Evolutionary conservation across 2,888 invertebrate species (phyloP).

Genomic region (Cephus pygmeus): DNA sequence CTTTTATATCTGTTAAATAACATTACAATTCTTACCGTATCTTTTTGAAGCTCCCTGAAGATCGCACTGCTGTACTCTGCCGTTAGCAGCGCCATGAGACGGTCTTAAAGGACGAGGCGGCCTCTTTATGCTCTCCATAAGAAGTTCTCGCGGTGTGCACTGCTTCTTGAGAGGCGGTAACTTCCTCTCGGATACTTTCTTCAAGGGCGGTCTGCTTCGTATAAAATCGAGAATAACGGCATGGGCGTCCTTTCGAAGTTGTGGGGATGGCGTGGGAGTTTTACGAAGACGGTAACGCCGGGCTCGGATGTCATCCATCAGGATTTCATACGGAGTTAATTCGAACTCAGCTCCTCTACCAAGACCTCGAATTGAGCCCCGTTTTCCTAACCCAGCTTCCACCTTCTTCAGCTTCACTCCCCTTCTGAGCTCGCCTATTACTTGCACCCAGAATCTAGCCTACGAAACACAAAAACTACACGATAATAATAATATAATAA

Average conservation of each 20-base stretch:
- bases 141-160: constrained; percentile 83
- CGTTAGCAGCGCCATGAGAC: not conserved
- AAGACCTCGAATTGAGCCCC: constrained; percentile 50
- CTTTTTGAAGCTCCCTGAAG: not conserved
- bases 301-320: constrained; percentile 95
- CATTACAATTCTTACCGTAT: not conserved
- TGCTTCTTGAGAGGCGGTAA: constrained; percentile 80
- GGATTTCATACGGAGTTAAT: constrained; percentile 94
- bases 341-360: constrained; percentile 88
- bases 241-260: constrained; percentile 92
- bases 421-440: constrained; percentile 89
- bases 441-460: constrained; percentile 96
- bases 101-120: constrained; percentile 51
- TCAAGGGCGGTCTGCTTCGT: constrained; percentile 91
- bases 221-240: constrained; percentile 97
- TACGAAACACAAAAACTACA: constrained; percentile 58
- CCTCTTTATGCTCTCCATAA: constrained; percentile 87
- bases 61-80: not conserved
- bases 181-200: constrained; percentile 89
- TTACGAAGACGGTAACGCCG: constrained; percentile 91
- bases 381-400: constrained; percentile 51
- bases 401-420: constrained; percentile 94
- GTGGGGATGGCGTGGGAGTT: constrained; percentile 76
- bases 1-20: not conserved
- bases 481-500: not conserved